Evolutionary conservation across 2,113 vertebrate genomes (phyloP), one percentile per base, ranked within the genome.

Genomic region (Arenaria interpres): DNA sequence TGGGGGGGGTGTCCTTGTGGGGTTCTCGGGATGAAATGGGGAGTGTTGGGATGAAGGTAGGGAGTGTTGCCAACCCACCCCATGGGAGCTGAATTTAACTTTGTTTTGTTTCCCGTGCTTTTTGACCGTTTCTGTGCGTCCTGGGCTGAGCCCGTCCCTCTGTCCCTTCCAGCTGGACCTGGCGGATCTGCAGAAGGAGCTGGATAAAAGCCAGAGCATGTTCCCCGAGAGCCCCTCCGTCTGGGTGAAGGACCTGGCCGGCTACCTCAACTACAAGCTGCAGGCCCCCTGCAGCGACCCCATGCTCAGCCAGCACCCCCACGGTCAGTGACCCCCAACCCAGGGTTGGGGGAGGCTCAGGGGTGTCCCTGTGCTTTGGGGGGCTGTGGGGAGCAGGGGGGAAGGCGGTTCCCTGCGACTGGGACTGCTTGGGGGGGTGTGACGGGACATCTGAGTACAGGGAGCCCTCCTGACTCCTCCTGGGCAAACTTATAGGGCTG

Each of bases 241-340:
- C 62, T 99, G 99, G 99, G 96, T 99, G 92, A 99, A 99, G 98
- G 99, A 99, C 97, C 98, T 99, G 97, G 99, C 99, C 2, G 98
- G 99, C 25, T 99, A 99, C 95, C 99, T 99, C 89, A 99, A 99
- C 98, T 98, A 98, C 97, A 99, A 99, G 57, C 98, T 99, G 71
- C 98, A 99, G 7, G 98, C 98, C 0, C 98, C 99, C 4, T 97
- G 97, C 48, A 97, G 96, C 0, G 99, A 99, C 81, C 99, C 99
- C 59, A 98, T 98, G 0, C 98, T 99, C 79, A 99, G 99, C 98
- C 99, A 98, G 96, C 98, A 99, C 32, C 68, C 99, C 25, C 98
- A 99, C 1, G 99, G 99, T 99, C 56, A 39, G 99, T 66, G 41
- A 12, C 60, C 22, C 24, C 15, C 35, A 11, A 5, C 24, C 15